Evolutionary conservation across 2,113 vertebrate species (phyloP).

Genomic region (Channa argus): DNA sequence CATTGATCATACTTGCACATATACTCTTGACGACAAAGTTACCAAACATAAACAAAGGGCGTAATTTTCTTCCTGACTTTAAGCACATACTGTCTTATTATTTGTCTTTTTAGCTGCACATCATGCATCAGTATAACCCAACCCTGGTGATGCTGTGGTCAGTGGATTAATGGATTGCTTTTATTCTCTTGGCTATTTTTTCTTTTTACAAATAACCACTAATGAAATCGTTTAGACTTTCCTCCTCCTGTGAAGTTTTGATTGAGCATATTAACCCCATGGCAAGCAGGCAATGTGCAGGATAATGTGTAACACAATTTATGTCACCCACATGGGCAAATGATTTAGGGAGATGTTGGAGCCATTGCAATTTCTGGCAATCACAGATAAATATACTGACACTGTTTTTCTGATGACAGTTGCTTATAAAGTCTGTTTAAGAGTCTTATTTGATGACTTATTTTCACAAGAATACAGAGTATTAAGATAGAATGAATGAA

Average conservation of each 20-base stretch:
- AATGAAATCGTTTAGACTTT: conserved; percentile 18
- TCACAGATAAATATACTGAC: conserved; percentile 24
- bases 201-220: neutral
- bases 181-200: neutral
- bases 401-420: neutral
- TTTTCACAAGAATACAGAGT: neutral
- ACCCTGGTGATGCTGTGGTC: neutral
- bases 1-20: too few species aligned
- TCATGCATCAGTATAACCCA: neutral
- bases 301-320: conserved; percentile 12
- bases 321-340: neutral
- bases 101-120: neutral
- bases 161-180: neutral
- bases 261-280: conserved; percentile 3
- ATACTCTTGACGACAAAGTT: too few species aligned
- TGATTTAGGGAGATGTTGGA: neutral
- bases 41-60: too few species aligned
- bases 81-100: too few species aligned
- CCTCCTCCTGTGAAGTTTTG: neutral
- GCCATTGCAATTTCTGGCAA: conserved; percentile 19
- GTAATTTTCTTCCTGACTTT: too few species aligned
- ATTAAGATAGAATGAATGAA: too few species aligned
- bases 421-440: conserved; percentile 22
- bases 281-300: neutral
- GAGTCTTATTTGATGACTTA: conserved; percentile 3